Evolutionary conservation across 2,888 invertebrate genomes (phyloP).

Genomic region (Acanthococcus lagerstroemiae): DNA sequence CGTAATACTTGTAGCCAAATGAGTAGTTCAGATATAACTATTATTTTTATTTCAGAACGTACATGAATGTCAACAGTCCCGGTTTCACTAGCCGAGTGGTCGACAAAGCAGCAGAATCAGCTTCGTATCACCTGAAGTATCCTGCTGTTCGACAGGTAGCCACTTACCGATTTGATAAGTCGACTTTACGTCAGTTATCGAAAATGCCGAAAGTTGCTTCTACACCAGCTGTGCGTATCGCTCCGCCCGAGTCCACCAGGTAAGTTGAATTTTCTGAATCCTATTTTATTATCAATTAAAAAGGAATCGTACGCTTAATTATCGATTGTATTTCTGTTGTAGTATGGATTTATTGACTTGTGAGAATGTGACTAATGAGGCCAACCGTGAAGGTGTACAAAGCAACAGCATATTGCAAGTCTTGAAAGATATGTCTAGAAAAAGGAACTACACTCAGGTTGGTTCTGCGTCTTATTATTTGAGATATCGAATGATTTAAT

Average conservation of each 20-base stretch:
- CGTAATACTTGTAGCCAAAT: not conserved
- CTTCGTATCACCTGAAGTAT: conserved; percentile 24
- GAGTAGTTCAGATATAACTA: no score
- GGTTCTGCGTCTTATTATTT: no score
- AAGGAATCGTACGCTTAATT: not conserved
- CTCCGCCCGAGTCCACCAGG: conserved; percentile 14
- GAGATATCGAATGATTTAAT: no score
- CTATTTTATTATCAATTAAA: not conserved
- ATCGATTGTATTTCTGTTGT: not conserved
- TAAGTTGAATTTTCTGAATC: not conserved
- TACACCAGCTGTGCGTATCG: conserved; percentile 13
- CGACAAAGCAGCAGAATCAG: conserved; percentile 18
- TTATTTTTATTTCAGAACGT: conserved; percentile 6
- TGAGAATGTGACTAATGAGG: not conserved
- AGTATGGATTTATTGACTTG: conserved; percentile 1
- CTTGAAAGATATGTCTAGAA: conserved; percentile 12
- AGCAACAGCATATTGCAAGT: not conserved
- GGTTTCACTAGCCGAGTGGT: conserved; percentile 18
- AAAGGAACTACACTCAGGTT: conserved; percentile 15
- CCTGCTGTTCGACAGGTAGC: conserved; percentile 19
- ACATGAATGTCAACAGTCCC: conserved; percentile 18
- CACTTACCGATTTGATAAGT: conserved; percentile 21
- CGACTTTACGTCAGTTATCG: conserved; percentile 19
- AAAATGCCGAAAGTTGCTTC: conserved; percentile 13
- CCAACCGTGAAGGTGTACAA: not conserved